Evolutionary conservation across 2,797 vertebrate genomes (phyloP).

Genomic region (Dipus sagitta): DNA sequence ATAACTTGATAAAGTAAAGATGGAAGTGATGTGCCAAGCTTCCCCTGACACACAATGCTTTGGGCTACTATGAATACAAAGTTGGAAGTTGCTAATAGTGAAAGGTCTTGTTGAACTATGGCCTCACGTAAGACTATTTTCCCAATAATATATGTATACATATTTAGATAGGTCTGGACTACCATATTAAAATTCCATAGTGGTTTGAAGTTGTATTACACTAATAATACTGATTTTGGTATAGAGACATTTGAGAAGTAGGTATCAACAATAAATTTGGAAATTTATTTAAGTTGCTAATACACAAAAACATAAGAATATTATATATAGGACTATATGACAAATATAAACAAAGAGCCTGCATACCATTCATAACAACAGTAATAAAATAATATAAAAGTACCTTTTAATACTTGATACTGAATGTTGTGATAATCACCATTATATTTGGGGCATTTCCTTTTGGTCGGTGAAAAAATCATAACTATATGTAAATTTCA

Average conservation of each 20-base stretch:
- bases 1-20: not conserved
- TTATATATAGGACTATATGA: not conserved
- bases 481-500: not conserved
- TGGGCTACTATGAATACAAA: not conserved
- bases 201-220: not conserved
- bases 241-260: not conserved
- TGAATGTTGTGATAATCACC: not conserved
- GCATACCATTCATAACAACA: not conserved
- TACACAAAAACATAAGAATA: not conserved
- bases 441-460: not conserved
- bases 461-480: constrained; percentile 29
- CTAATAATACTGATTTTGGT: not conserved
- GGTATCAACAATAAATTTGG: not conserved
- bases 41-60: not conserved
- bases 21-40: not conserved
- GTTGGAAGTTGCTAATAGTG: not conserved
- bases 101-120: not conserved
- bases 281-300: not conserved
- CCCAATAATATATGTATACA: not conserved
- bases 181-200: not conserved
- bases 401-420: not conserved
- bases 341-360: not conserved
- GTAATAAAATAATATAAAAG: not conserved
- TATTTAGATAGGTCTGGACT: not conserved
- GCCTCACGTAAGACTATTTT: not conserved